Evolutionary conservation across 2,888 invertebrate species (phyloP), one percentile per base, ranked within the genome.

Genomic region (Ornithoptera alexandrae): DNA sequence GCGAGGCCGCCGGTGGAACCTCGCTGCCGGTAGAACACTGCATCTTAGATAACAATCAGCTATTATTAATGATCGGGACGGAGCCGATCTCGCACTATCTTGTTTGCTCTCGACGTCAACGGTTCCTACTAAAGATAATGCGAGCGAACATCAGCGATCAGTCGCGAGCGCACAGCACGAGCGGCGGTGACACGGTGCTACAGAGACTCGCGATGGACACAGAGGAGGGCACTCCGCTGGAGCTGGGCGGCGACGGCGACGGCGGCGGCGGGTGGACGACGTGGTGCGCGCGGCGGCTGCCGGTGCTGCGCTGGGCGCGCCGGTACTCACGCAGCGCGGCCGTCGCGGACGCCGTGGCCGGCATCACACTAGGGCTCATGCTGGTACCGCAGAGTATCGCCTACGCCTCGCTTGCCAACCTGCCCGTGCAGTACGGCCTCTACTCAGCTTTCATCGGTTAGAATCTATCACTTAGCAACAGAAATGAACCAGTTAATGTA

Each of bases 331-430:
- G 94, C 75, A 90, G 94, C 73, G 93, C 94, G 74, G 95, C 96
- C 0, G 85, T 96, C 68, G 95, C 96, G 5, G 98, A 98, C 92
- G 80, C 96, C 67, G 96, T 98, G 75, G 98, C 98, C 18, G 98
- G 98, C 56, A 83, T 98, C 63, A 97, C 98, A 1, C 94, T 98
- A 15, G 98, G 98, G 0, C 91, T 98, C 67, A 98, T 98, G 6
- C 95, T 98, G 82, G 97, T 98, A 78, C 98, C 98, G 7, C 98
- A 98, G 89, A 97, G 97, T 77, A 96, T 98, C 78, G 98, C 98
- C 18, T 98, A 98, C 86, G 98, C 98, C 56, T 93, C 96, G 64
- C 92, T 98, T 62, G 98, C 98, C 17, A 96, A 96, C 62, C 90
- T 98, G 67, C 95, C 96, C 22, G 95, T 98, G 42, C 97, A 98